These are phyloP conservation scores for Clarias magur DNA, from an alignment of 2,113 vertebrate genomes.

Conservation along the genomic window DNA sequence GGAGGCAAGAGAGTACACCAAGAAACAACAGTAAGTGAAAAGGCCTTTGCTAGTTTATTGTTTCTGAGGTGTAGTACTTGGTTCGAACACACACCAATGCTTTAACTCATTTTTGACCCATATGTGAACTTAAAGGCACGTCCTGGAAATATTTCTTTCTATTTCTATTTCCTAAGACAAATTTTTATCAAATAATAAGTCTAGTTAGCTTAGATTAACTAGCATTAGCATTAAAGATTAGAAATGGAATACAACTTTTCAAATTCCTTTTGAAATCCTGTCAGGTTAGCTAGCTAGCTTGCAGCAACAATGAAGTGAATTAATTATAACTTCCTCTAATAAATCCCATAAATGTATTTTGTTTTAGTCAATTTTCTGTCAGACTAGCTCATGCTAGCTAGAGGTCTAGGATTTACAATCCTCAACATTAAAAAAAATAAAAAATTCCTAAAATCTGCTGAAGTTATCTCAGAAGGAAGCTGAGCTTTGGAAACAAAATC, in stretches of 20 bases:
- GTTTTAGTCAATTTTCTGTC: background rate
- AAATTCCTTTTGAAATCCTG: background rate
- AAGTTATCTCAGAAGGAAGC: background rate
- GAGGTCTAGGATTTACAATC: background rate
- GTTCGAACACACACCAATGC: no score
- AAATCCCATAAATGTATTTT: background rate
- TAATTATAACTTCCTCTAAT: background rate
- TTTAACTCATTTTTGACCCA: background rate
- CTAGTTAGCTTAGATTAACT: background rate
- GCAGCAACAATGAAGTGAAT: background rate
- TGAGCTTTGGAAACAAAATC: background rate
- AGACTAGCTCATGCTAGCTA: background rate
- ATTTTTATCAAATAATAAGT: background rate
- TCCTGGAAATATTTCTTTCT: background rate
- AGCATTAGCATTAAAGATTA: background rate
- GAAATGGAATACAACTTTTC: background rate
- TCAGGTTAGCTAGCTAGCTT: background rate
- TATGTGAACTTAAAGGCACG: background rate
- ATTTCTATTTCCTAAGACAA: background rate
- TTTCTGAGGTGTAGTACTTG: background rate
- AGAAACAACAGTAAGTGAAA: constrained; percentile 53
- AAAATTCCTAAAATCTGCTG: no score
- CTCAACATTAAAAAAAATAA: background rate
- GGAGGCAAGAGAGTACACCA: constrained; percentile 46
- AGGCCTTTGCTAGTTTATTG: background rate